phyloP scores from a whole-genome alignment of 2,888 invertebrate species.

The Netelia melanura region DNA sequence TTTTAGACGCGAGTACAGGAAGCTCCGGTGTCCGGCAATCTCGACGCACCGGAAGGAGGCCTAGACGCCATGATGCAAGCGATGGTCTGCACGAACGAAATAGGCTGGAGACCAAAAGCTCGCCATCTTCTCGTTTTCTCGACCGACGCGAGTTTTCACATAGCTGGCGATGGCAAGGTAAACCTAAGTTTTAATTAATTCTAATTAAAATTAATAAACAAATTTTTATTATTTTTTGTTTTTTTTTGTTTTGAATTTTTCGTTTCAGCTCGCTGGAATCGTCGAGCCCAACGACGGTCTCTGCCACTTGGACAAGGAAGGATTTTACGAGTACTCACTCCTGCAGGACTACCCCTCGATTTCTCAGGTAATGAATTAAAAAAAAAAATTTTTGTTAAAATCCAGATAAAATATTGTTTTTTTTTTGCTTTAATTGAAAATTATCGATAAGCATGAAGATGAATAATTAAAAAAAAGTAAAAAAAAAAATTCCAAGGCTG shows the following conservation, averaged over 20 bases:
- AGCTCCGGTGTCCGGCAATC: conserved; percentile 86
- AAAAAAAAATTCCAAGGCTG: neutral
- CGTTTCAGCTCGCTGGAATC: conserved; percentile 87
- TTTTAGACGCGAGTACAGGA: conserved; percentile 80
- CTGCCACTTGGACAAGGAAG: conserved; percentile 87
- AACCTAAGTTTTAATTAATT: conserved; percentile 60
- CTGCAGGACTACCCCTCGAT: conserved; percentile 93
- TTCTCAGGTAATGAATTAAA: conserved; percentile 84
- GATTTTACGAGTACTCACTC: conserved; percentile 87
- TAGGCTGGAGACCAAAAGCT: conserved; percentile 92
- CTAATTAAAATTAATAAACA: neutral
- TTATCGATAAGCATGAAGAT: too few species aligned
- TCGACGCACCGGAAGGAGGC: conserved; percentile 92
- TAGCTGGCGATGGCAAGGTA: conserved; percentile 86
- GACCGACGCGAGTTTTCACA: conserved; percentile 92
- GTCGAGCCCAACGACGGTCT: conserved; percentile 90
- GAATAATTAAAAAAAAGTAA: neutral
- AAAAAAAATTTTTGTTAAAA: neutral
- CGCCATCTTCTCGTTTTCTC: conserved; percentile 92
- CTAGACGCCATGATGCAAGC: conserved; percentile 96
- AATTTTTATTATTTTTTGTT: conserved; percentile 2
- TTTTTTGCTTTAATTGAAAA: neutral
- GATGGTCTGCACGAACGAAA: conserved; percentile 89
- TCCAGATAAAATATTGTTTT: neutral
- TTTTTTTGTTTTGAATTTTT: conserved; percentile 11